Evolutionary conservation across 2,888 invertebrate species (phyloP).

Genomic region (Plemyria rubiginata): DNA sequence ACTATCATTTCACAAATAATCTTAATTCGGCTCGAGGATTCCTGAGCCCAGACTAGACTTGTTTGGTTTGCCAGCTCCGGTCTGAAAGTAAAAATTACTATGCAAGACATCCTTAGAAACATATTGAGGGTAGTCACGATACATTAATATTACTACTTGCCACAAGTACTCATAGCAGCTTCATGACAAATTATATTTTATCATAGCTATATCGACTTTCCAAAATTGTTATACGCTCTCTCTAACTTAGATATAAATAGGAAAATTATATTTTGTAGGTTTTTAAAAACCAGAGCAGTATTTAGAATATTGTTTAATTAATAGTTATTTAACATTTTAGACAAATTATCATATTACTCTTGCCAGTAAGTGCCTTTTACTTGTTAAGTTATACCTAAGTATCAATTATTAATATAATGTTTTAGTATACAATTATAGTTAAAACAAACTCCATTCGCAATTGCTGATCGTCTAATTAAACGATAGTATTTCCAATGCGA

Average conservation of each 20-base stretch:
- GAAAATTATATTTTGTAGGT: constrained; percentile 6
- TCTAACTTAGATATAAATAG: constrained; percentile 2
- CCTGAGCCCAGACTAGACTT: no score
- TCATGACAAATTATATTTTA: constrained; percentile 2
- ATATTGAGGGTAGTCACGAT: neutral
- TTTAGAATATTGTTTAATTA: constrained; percentile 19
- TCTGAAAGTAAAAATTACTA: neutral
- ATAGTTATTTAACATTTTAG: constrained; percentile 2
- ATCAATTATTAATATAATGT: neutral
- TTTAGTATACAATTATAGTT: neutral
- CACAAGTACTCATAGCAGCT: neutral
- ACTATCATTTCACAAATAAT: no score
- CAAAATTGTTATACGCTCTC: neutral
- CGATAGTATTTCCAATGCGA: neutral
- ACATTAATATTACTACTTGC: neutral
- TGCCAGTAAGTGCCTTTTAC: constrained; percentile 61
- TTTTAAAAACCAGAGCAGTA: constrained; percentile 29
- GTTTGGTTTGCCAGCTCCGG: no score
- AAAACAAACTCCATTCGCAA: constrained; percentile 11
- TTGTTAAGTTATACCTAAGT: constrained; percentile 2
- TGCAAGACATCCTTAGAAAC: neutral
- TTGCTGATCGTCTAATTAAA: neutral
- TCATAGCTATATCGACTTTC: neutral
- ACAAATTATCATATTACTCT: constrained; percentile 43
- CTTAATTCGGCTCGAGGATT: no score